These are phyloP conservation scores for Pangasius larnaudii DNA, from an alignment of 2,797 vertebrate genomes.

Conservation along the genomic window DNA sequence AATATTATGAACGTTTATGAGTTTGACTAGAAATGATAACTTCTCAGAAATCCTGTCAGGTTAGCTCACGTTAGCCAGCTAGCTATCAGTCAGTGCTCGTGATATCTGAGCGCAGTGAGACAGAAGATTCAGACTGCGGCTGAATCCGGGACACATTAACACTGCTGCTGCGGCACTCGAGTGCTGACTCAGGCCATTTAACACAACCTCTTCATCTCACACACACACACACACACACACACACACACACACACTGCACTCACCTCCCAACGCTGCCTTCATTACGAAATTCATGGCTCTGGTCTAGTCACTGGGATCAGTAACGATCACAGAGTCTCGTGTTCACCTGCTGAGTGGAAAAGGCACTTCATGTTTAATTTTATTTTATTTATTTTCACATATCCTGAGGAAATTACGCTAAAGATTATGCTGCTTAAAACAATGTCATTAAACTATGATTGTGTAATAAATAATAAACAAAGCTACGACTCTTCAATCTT, in stretches of 20 bases:
- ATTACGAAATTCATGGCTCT: constrained; percentile 92
- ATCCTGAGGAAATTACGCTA: too few relatives aligned
- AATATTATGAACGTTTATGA: background rate
- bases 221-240: constrained; percentile 27
- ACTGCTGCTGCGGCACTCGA: constrained; percentile 45
- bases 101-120: background rate
- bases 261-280: constrained; percentile 95
- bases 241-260: constrained; percentile 79
- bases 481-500: background rate
- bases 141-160: constrained; percentile 2
- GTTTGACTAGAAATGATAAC: background rate
- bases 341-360: constrained; percentile 30
- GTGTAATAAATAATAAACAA: background rate
- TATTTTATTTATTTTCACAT: background rate
- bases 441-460: background rate
- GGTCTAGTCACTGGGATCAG: constrained; percentile 5
- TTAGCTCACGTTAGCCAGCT: background rate
- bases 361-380: background rate
- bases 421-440: background rate
- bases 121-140: background rate
- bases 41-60: background rate
- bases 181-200: constrained; percentile 47
- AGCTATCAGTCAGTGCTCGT: background rate
- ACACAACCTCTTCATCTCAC: constrained; percentile 34
- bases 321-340: background rate